Base-by-base conservation (phyloP, 1,140 invertebrate species). In the Solenopsis fugax region DNA sequence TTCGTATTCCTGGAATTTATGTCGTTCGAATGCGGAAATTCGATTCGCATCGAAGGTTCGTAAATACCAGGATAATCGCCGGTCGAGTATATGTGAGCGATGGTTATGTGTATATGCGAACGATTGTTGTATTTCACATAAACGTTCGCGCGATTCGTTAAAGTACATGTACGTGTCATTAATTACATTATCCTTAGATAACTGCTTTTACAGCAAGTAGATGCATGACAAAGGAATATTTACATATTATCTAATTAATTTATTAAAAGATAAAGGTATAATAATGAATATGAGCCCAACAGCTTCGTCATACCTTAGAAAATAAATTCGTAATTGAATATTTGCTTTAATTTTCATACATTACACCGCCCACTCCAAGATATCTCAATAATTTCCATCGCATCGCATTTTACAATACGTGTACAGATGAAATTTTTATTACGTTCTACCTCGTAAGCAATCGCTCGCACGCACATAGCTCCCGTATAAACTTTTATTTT, bases 31-130 rank as follows among this genome's bases (percentile, higher is more conserved):
- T 48, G 37, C 37, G 80, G n/a, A 75, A 48, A 75, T 75, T 71
- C 48, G n/a, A 73, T 82, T 60, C 54, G 37, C 12, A 72, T 18
- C 29, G 13, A 60, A 56, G 45, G 29, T 12, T 37, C 69, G 18
- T 84, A 84, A 84, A 84, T 84, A 84, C 4, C n/a, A 7, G 69
- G 62, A 84, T 84, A 62, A 62, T 73, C 67, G 80, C 9, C 54
- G 67, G 58, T 62, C 54, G 18, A 29, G 54, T 60, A 7, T 18
- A 73, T 10, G n/a, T n/a, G n/a, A n/a, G n/a, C 12, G 64, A 21
- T 2, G 10, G 64, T 67, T 67, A 67, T 21, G 1, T 3, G 18
- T 67, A 67, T 21, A 2, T 3, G 18, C 56, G 7, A 41, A 81
- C 29, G n/a, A 54, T n/a, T 21, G 67, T 50, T 58, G 60, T 73